Conservation (phyloP, 2,797 vertebrate genomes). For the Sebastes glaucus region DNA sequence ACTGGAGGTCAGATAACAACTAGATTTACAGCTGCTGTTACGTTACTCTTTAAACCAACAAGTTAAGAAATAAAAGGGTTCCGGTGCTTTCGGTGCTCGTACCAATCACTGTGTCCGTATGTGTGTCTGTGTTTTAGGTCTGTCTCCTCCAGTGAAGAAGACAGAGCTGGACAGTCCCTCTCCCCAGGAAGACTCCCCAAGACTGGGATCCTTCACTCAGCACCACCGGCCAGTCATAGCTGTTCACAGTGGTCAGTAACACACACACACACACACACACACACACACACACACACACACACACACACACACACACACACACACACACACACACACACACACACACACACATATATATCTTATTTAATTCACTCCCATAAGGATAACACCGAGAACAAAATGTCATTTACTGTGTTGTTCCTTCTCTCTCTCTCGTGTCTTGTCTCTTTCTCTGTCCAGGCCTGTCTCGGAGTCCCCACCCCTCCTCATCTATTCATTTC, state of each 20-base stretch:
- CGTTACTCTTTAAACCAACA: neutral
- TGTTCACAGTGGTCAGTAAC: constrained; percentile 92
- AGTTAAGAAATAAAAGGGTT: neutral
- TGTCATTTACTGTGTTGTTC: neutral
- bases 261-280: neutral
- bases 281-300: neutral
- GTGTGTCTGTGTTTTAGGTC: constrained; percentile 76
- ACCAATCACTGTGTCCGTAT: neutral
- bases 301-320: neutral
- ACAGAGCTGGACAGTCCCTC: constrained; percentile 96
- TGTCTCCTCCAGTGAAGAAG: constrained; percentile 97
- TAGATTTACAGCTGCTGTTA: no score
- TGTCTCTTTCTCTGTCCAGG: constrained; percentile 70
- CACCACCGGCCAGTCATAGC: constrained; percentile 98
- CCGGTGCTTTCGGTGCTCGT: no score
- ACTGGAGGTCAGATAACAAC: no score
- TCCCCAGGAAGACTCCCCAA: constrained; percentile 93
- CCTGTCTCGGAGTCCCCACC: constrained; percentile 92
- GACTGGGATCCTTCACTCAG: constrained; percentile 94
- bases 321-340: neutral
- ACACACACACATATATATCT: neutral
- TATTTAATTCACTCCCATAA: neutral
- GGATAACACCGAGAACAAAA: neutral
- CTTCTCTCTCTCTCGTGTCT: neutral
- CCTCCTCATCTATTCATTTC: constrained; percentile 94